These are phyloP conservation scores for Cryptocephalus moraei DNA, from an alignment of 2,888 invertebrate species.

Conservation along the genomic window DNA sequence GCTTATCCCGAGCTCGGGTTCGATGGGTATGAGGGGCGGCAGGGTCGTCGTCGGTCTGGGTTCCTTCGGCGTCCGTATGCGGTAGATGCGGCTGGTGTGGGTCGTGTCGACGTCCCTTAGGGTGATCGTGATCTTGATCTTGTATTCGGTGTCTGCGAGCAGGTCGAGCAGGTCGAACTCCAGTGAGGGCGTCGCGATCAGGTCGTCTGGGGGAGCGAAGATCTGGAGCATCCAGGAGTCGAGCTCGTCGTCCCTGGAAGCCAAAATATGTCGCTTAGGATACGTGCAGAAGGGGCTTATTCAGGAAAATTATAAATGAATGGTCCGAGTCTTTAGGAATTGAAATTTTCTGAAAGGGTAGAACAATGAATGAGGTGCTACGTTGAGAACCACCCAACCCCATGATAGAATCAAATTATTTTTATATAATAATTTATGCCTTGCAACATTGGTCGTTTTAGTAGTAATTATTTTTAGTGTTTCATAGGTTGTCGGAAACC, in stretches of 20 bases:
- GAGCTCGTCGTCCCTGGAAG: slow-evolving; percentile 45
- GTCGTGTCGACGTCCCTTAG: slow-evolving; percentile 67
- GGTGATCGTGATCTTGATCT: slow-evolving; percentile 70
- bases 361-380: too few species aligned
- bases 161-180: slow-evolving; percentile 74
- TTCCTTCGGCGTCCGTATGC: slow-evolving; percentile 56
- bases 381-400: too few species aligned
- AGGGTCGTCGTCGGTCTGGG: slow-evolving; percentile 38
- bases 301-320: too few species aligned
- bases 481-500: too few species aligned
- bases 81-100: slow-evolving; percentile 67
- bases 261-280: background rate
- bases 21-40: slow-evolving; percentile 53
- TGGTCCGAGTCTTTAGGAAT: too few species aligned
- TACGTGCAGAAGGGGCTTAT: too few species aligned
- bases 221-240: slow-evolving; percentile 74
- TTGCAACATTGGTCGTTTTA: too few species aligned
- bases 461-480: too few species aligned
- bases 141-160: slow-evolving; percentile 70
- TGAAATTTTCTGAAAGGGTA: too few species aligned
- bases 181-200: slow-evolving; percentile 75
- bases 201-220: slow-evolving; percentile 76
- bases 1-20: slow-evolving; percentile 61
- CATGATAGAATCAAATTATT: too few species aligned
- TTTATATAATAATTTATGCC: too few species aligned